These are phyloP conservation scores for Eulemur coronatus DNA, from an alignment of 2,797 vertebrate genomes.

Conservation along the genomic window DNA sequence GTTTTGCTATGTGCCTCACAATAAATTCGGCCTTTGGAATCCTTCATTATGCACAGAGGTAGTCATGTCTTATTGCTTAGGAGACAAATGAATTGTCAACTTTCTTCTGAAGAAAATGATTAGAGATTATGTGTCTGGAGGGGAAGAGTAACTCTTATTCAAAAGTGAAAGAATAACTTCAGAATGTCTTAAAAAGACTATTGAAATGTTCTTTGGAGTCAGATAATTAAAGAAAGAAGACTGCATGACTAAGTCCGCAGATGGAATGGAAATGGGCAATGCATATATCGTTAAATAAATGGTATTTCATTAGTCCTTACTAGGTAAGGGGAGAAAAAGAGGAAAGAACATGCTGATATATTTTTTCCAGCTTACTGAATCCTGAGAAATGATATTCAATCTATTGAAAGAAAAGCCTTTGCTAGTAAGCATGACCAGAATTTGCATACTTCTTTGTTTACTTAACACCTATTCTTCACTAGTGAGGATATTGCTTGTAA, in stretches of 20 bases:
- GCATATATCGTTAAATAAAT: neutral
- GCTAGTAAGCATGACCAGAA: neutral
- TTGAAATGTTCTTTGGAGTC: slow-evolving; percentile 58
- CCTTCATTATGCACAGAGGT: slow-evolving; percentile 37
- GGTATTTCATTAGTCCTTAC: slow-evolving; percentile 43
- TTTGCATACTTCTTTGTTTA: slow-evolving; percentile 19
- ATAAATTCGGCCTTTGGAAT: slow-evolving; percentile 23
- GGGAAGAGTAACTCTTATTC: slow-evolving; percentile 30
- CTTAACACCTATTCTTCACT: neutral
- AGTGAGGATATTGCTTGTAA: neutral
- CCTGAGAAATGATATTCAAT: neutral
- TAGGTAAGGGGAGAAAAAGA: neutral
- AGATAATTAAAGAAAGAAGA: slow-evolving; percentile 61
- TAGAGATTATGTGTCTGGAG: slow-evolving; percentile 35
- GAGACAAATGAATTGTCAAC: slow-evolving; percentile 20
- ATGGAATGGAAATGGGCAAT: neutral
- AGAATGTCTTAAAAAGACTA: slow-evolving; percentile 58
- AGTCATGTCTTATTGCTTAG: slow-evolving; percentile 42
- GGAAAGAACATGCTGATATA: neutral
- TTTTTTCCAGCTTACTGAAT: slow-evolving; percentile 24
- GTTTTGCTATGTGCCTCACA: slow-evolving; percentile 50
- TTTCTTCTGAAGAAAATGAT: slow-evolving; percentile 46
- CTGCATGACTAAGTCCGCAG: neutral
- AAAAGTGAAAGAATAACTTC: slow-evolving; percentile 41
- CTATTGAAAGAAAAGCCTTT: neutral